Evolutionary conservation across 2,797 vertebrate species (phyloP), one percentile per base, ranked within the genome.

Genomic region (Ctenopoma kingsleyae): DNA sequence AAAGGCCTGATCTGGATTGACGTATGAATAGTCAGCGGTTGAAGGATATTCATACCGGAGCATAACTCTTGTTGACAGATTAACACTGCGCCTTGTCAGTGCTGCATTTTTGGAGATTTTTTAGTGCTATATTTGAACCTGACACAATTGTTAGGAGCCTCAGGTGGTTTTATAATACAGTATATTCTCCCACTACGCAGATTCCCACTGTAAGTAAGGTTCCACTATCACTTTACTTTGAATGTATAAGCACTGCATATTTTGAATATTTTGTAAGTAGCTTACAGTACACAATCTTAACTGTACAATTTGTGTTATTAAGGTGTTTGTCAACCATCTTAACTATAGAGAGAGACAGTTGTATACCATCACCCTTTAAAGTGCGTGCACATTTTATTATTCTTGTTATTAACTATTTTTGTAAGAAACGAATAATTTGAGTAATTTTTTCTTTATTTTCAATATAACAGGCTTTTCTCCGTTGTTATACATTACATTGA

Each of bases 41-140:
- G 88, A 91, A 92, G 88, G 85, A 92, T 92, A 70, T 87, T 88
- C 81, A 80, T 77, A 69, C 82, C 84, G 72, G 81, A 89, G 83
- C 84, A 64, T 19, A n/a, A 60, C 67, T 69, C 47, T 32, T 46
- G 81, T 47, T 81, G 89, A 92, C 83, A 81, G 91, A 93, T 91
- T 91, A 51, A 89, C 78, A 54, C 62, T 41, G 10, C 58, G 65
- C 55, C 63, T 57, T 40, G 55, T 74, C 86, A 75, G 67, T 43
- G 44, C 41, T 22, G 67, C 74, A 68, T 79, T 55, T 84, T 71
- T 74, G 49, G 58, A 67, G 61, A 50, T 17, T 43, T 71, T 78
- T 43, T 5, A 23, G 54, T 30, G 82, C 85, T 84, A 82, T 84
- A 85, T 89, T 89, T 83, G 75, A 88, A 86, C 38, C 48, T 75